phyloP scores from a whole-genome alignment of 2,888 invertebrate genomes.

The Apodemia mormo region DNA sequence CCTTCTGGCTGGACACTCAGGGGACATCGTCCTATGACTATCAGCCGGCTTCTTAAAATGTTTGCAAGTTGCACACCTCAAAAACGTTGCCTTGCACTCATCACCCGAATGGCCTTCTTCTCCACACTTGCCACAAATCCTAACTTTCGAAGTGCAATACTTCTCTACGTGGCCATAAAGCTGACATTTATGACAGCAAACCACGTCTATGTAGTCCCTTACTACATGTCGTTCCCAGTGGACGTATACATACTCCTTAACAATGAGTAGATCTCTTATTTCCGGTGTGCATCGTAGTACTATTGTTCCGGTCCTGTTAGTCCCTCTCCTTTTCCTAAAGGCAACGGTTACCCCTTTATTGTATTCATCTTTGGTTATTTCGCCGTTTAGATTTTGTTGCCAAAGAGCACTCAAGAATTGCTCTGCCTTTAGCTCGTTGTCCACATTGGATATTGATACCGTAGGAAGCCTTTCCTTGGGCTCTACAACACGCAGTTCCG shows the following conservation, averaged over 20 bases:
- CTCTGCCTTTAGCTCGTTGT: background rate
- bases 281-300: background rate
- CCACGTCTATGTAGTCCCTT: background rate
- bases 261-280: background rate
- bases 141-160: background rate
- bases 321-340: background rate
- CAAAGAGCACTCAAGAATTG: slow-evolving; percentile 23
- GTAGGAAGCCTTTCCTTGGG: slow-evolving; percentile 16
- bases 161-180: background rate
- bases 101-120: background rate
- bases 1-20: background rate
- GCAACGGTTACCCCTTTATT: background rate
- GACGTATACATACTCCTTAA: background rate
- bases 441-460: slow-evolving; percentile 4
- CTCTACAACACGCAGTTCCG: slow-evolving; percentile 7
- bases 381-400: slow-evolving; percentile 18
- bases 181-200: background rate
- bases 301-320: background rate
- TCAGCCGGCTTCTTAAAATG: background rate
- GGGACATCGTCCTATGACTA: background rate
- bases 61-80: background rate
- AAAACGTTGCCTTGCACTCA: background rate
- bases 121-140: background rate
- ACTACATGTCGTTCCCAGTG: background rate
- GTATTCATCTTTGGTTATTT: background rate